Base-by-base conservation (phyloP, 2,113 vertebrate species). In the Paedocypris sp. region DNA sequence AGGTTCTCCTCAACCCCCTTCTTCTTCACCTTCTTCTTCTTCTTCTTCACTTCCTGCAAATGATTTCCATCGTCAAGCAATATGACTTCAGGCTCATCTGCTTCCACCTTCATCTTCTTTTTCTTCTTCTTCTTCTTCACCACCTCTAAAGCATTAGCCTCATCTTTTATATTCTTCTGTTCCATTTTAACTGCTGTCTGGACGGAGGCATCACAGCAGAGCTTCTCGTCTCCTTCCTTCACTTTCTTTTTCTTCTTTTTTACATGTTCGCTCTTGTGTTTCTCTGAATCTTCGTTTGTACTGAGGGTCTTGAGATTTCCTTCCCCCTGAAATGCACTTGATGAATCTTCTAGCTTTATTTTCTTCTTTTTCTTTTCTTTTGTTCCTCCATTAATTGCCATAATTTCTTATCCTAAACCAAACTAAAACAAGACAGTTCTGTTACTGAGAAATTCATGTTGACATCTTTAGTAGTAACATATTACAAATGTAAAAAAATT, bases 101-200 rank as follows among this genome's bases (percentile, higher is more conserved):
- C 35, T 0, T 3, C 51, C 4, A 12, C 16, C 0, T 2, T 11
- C 9, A 62, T 20, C 1, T 0, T 16, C 7, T 35, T 62, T 53
- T 71, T 68, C 10, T 5, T 13, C 3, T 71, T 73, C 3, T 72
- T 62, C 41, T 52, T 79, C 33, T 47, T 73, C n/a, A 49, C 67
- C 38, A 35, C 25, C 1, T 32, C 12, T 2, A 45, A 13, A 16
- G 29, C 31, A 23, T 10, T 22, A 36, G 48, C 28, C 59, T 11
- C 39, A 28, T 72, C 70, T 16, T 74, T 79, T 1, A 2, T 47
- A 50, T 69, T 77, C 48, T 75, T 82, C 46, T 69, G 4, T 4
- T 57, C 38, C 0, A 1, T 20, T 43, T 57, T 57, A 10, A 22
- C 39, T 2, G 6, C 6, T 1, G 53, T 43, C 39, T 43, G 53